phyloP scores from a whole-genome alignment of 2,113 vertebrate genomes.

The Accipiter cooperii region DNA sequence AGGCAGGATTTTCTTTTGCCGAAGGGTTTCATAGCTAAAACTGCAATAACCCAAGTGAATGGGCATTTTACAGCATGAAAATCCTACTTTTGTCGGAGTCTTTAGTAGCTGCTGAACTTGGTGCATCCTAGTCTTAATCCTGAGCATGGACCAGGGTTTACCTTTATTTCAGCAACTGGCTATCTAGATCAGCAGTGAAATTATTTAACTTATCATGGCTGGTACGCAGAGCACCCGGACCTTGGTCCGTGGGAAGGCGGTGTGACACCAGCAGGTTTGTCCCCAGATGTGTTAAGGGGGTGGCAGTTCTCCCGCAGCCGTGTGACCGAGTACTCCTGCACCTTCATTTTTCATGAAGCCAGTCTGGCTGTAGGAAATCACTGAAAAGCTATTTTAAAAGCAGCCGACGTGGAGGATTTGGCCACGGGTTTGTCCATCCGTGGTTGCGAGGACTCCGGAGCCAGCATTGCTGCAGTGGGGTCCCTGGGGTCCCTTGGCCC shows the following conservation, averaged over 20 bases:
- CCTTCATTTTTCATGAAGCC: background rate
- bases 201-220: background rate
- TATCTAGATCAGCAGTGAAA: background rate
- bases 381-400: background rate
- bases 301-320: background rate
- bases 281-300: background rate
- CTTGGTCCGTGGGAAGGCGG: background rate
- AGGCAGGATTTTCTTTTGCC: background rate
- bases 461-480: background rate
- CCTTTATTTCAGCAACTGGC: background rate
- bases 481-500: background rate
- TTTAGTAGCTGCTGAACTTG: background rate
- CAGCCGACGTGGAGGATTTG: background rate
- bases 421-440: accelerated
- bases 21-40: background rate
- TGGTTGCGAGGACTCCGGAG: background rate
- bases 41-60: background rate
- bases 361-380: background rate
- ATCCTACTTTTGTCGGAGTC: background rate
- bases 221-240: accelerated
- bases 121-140: background rate
- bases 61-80: background rate
- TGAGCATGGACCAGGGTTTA: background rate
- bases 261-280: background rate
- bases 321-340: background rate